Evolutionary conservation across 2,113 vertebrate genomes (phyloP).

Genomic region (Quiscalus mexicanus): DNA sequence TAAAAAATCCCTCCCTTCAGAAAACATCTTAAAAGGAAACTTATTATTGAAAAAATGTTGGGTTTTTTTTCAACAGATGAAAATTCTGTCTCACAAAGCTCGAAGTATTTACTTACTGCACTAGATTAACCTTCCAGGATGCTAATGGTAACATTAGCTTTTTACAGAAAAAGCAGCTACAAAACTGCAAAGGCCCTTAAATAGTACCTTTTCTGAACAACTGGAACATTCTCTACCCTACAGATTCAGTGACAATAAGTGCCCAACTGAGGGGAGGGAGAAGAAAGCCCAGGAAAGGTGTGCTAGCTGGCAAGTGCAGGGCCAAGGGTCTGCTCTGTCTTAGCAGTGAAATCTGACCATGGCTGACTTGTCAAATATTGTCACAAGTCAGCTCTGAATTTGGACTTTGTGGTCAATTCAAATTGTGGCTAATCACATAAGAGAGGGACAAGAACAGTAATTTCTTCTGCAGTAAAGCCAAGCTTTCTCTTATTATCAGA

Average conservation of each 20-base stretch:
- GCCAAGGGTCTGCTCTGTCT: not conserved
- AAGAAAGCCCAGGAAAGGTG: not conserved
- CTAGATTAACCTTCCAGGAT: not conserved
- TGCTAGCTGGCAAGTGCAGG: accelerated
- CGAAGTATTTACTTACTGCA: not conserved
- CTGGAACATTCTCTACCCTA: not conserved
- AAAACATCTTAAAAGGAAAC: not conserved
- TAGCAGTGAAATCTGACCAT: accelerated
- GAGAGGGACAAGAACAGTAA: not conserved
- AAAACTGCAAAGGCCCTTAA: not conserved
- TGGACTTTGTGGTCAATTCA: not conserved
- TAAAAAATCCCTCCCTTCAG: not conserved
- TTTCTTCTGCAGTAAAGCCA: not conserved
- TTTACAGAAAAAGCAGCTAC: not conserved
- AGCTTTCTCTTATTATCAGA: not conserved
- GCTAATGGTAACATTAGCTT: not conserved
- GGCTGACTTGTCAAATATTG: not conserved
- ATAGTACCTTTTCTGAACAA: not conserved
- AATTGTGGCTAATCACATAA: not conserved
- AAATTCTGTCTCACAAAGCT: not conserved
- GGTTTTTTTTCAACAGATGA: not conserved
- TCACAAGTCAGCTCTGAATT: not conserved
- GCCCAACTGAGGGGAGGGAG: not conserved
- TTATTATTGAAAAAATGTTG: not conserved
- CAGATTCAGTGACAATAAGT: not conserved